Evolutionary conservation across 2,113 vertebrate species (phyloP).

Genomic region (Petroica traversi): DNA sequence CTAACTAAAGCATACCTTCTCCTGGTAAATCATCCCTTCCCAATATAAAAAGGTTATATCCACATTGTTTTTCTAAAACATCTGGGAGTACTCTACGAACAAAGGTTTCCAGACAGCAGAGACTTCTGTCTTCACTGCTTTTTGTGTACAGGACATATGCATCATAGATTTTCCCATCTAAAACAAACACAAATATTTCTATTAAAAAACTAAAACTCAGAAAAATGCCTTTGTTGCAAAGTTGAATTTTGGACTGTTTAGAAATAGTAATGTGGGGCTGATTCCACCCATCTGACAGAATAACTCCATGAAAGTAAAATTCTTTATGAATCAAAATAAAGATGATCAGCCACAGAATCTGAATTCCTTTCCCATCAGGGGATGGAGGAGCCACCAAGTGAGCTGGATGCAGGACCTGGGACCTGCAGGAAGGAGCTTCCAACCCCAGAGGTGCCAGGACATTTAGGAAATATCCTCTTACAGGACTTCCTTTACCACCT

Average conservation of each 20-base stretch:
- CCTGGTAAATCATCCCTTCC: constrained; percentile 86
- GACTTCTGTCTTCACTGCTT: background rate
- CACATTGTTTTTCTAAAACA: constrained; percentile 86
- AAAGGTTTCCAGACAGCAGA: constrained; percentile 60
- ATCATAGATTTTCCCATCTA: constrained; percentile 87
- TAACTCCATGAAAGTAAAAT: background rate
- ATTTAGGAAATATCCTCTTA: background rate
- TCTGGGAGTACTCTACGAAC: constrained; percentile 78
- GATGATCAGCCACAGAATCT: background rate
- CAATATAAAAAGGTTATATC: constrained; percentile 87
- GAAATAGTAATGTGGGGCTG: background rate
- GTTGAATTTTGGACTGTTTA: background rate
- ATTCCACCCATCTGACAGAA: background rate
- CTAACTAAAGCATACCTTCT: constrained; percentile 75
- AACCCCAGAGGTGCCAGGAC: background rate
- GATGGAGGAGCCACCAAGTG: background rate
- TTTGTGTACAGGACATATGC: constrained; percentile 84
- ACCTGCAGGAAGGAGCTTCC: background rate
- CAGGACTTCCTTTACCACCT: background rate
- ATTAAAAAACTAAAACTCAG: background rate
- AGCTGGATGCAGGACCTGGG: background rate
- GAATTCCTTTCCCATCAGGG: background rate
- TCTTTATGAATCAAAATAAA: background rate
- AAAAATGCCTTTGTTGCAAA: background rate
- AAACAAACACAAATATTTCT: constrained; percentile 28